Evolutionary conservation across 1,140 invertebrate species (phyloP).

Genomic region (Lutraria rhynchaena): DNA sequence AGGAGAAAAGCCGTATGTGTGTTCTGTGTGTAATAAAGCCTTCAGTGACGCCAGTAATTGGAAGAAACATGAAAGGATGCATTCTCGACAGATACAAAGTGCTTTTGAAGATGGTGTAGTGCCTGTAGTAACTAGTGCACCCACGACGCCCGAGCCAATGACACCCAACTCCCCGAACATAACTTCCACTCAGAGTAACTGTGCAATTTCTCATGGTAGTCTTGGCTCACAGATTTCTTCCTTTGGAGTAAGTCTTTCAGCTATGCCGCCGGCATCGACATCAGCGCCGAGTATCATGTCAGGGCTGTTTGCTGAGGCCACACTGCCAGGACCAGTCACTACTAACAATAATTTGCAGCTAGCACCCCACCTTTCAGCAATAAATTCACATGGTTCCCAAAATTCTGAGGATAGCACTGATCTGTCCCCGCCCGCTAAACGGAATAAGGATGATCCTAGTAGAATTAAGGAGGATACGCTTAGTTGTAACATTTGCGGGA

Average conservation of each 20-base stretch:
- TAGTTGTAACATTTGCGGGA: constrained; percentile 71
- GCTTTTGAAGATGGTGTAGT: constrained; percentile 46
- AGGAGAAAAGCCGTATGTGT: constrained; percentile 78
- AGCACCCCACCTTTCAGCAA: constrained; percentile 5
- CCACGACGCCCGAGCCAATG: constrained; percentile 29
- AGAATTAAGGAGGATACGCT: constrained; percentile 54
- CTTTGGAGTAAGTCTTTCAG: constrained; percentile 22
- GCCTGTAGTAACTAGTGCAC: constrained; percentile 43
- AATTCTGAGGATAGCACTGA: constrained; percentile 38
- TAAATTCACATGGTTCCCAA: constrained; percentile 32
- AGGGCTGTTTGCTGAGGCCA: constrained; percentile 15
- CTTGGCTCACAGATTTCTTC: constrained; percentile 29
- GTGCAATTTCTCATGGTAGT: constrained; percentile 29
- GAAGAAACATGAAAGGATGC: constrained; percentile 82
- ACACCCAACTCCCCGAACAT: constrained; percentile 23
- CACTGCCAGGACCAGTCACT: background rate
- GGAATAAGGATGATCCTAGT: constrained; percentile 40
- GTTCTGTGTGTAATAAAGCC: constrained; percentile 81
- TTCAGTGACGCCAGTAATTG: constrained; percentile 82
- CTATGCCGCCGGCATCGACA: constrained; percentile 12
- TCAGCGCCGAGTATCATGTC: background rate
- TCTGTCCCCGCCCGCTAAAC: constrained; percentile 34
- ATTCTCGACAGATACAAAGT: constrained; percentile 79
- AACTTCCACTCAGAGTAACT: constrained; percentile 18
- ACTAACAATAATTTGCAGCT: background rate